Base-by-base conservation (phyloP, 2,113 vertebrate species). In the Engraulis encrasicolus region DNA sequence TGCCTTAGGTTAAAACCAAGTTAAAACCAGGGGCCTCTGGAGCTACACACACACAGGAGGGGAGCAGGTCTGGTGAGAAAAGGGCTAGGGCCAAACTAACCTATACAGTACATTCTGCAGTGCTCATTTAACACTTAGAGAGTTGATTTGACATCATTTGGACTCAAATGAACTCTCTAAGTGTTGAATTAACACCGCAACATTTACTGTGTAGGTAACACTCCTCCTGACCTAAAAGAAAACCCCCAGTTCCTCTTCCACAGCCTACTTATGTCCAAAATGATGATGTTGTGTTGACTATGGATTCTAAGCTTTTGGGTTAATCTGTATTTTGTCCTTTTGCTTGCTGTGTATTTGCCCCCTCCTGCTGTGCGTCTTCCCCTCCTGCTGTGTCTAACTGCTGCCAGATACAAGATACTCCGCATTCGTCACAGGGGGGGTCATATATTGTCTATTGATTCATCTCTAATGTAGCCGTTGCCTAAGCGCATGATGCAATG, bases 191-290 rank as follows among this genome's bases (percentile, higher is more conserved):
- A n/a, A n/a, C n/a, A n/a, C n/a, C n/a, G n/a, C n/a, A n/a, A n/a
- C n/a, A n/a, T n/a, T n/a, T n/a, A n/a, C n/a, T n/a, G n/a, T 27
- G 58, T 27, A 74, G 66, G 66, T 74, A 74, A 31, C 27, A 74
- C 66, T 74, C 66, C 27, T 74, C 66, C 27, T 74, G 66, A 74
- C 66, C 66, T 74, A 31, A 31, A 31, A 74, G 34, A 74, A 1
- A 74, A 31, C n/a, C n/a, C n/a, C n/a, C n/a, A n/a, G n/a, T n/a
- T n/a, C n/a, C n/a, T n/a, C n/a, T 31, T 4, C 66, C 17, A 31
- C 66, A 2, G 15, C 66, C 31, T 11, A 20, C 52, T 45, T 9
- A 3, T 18, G 11, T 31, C 31, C 27, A 2, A 12, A 66, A 66
- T n/a, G 27, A 5, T 66, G 58, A 9, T 27, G 58, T 11, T 66